These are phyloP conservation scores for Sylvia borin DNA, from an alignment of 2,797 vertebrate species.

Conservation along the genomic window DNA sequence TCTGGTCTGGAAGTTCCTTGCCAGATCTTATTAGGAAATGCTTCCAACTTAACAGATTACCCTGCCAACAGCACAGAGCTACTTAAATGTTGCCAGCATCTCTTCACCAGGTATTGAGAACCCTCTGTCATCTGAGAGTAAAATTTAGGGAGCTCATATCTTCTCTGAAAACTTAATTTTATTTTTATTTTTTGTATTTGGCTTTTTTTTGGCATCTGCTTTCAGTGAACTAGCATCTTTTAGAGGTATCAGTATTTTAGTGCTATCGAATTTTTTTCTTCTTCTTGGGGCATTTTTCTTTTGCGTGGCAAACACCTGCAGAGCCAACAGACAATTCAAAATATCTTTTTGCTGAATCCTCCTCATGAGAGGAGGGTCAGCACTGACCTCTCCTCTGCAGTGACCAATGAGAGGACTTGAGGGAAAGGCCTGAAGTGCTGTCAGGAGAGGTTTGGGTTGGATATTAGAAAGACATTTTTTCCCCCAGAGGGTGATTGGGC, in stretches of 20 bases:
- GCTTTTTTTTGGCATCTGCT: neutral
- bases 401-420: neutral
- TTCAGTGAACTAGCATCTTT: neutral
- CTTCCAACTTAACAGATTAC: constrained; percentile 67
- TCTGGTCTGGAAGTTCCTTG: constrained; percentile 71
- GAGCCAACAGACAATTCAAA: neutral
- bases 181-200: neutral
- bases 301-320: neutral
- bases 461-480: neutral
- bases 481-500: no score
- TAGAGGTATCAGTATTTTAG: neutral
- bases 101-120: constrained; percentile 71
- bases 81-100: constrained; percentile 76
- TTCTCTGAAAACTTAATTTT: neutral
- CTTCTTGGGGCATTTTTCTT: neutral
- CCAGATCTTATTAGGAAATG: constrained; percentile 64
- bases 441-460: neutral
- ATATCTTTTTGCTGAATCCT: neutral
- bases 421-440: neutral
- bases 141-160: neutral
- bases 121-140: neutral
- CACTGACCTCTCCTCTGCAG: neutral
- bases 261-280: neutral
- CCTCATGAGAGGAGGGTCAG: neutral
- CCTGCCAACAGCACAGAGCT: constrained; percentile 69